Percentiles rank a stretch among this genome's conserved stretches.
phyloP scores from a whole-genome alignment of 2,113 vertebrate genomes.

The Tenebrosternarchus preto region DNA sequence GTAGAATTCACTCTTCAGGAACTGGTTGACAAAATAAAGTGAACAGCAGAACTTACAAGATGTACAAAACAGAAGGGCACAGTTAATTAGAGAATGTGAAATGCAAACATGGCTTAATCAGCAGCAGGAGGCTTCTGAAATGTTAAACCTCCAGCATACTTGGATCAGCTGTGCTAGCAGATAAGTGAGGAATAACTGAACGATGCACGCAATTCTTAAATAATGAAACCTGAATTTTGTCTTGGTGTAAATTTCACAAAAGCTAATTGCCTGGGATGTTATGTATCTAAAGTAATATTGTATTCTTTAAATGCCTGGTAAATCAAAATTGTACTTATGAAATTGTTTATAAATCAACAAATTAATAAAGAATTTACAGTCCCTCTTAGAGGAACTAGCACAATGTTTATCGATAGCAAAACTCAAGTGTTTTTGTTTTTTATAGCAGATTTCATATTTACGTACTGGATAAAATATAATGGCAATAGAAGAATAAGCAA shows the following conservation, averaged over 20 bases:
- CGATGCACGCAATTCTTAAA: too few species aligned
- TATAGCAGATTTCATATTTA: conserved; percentile 23
- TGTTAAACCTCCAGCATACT: too few species aligned
- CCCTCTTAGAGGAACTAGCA: conserved; percentile 6
- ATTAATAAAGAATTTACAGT: conserved; percentile 35
- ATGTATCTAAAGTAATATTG: neutral
- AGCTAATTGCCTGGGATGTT: neutral
- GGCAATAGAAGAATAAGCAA: conserved; percentile 43
- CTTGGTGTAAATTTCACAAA: conserved; percentile 13
- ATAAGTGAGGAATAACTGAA: too few species aligned
- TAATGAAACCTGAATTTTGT: neutral
- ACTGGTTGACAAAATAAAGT: too few species aligned
- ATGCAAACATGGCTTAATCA: neutral
- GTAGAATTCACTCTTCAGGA: too few species aligned
- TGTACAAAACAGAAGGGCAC: too few species aligned
- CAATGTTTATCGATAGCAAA: neutral
- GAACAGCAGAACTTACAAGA: too few species aligned
- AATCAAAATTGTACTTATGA: neutral
- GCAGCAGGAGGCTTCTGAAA: neutral
- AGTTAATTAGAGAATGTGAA: too few species aligned
- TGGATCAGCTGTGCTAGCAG: too few species aligned
- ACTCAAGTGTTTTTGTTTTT: neutral
- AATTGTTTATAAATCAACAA: conserved; percentile 6
- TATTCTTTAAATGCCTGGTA: neutral
- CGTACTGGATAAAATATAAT: conserved; percentile 38